Evolutionary conservation across 2,888 invertebrate genomes (phyloP).

Genomic region (Nezara viridula): DNA sequence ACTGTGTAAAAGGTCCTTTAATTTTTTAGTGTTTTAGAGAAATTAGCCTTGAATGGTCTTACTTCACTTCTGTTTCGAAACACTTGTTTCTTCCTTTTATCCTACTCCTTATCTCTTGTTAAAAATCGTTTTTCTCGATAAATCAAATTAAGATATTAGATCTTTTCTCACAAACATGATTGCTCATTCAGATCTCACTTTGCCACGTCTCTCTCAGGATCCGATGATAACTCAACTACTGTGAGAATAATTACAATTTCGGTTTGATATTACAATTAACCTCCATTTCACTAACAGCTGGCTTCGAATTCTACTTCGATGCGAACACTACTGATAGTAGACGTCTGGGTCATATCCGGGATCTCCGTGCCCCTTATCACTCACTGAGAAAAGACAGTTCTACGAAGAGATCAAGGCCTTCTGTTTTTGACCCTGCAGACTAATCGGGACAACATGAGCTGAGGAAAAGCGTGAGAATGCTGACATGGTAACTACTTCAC

Average conservation of each 20-base stretch:
- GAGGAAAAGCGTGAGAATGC: conserved; percentile 35
- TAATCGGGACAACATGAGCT: background rate
- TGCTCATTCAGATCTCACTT: background rate
- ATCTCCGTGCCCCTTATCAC: background rate
- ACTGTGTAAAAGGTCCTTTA: too few relatives aligned
- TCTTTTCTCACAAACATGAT: background rate
- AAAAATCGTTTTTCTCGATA: background rate
- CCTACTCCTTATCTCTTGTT: background rate
- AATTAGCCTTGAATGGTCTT: background rate
- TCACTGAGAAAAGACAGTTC: background rate
- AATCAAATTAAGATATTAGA: conserved; percentile 13
- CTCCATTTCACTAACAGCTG: background rate
- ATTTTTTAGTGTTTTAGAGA: background rate
- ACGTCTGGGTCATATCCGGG: background rate
- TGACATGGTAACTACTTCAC: background rate
- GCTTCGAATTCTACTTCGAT: background rate
- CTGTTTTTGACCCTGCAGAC: background rate
- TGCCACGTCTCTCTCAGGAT: background rate
- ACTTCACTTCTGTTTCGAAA: background rate
- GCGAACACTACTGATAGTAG: background rate
- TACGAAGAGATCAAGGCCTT: background rate
- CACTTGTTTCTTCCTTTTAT: background rate
- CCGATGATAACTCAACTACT: too few relatives aligned
- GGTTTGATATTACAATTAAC: background rate
- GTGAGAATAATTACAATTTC: background rate